A percentile compares a stretch with the other conserved stretches of the same genome.
These are phyloP conservation scores for Triplophysa rosa DNA, from an alignment of 2,113 vertebrate genomes.

Conservation along the genomic window DNA sequence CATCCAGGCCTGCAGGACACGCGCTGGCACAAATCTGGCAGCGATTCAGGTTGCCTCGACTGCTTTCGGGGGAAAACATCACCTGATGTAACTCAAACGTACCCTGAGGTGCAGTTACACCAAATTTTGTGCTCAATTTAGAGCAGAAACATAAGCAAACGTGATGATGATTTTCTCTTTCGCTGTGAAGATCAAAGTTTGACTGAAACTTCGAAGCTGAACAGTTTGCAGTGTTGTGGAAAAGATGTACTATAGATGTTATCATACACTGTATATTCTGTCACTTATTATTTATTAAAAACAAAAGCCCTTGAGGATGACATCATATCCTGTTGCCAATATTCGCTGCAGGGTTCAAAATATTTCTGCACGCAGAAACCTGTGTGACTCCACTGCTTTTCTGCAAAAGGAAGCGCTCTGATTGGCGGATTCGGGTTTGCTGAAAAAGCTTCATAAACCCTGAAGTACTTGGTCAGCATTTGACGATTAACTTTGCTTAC, in stretches of 20 bases:
- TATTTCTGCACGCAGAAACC: background rate
- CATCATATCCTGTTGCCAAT: background rate
- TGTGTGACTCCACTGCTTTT: background rate
- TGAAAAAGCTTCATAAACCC: constrained; percentile 31
- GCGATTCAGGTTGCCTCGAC: background rate
- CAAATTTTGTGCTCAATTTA: too few relatives aligned
- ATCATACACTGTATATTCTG: too few relatives aligned
- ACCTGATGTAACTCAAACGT: too few relatives aligned
- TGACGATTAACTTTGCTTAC: constrained; percentile 45
- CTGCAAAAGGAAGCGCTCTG: constrained; percentile 11
- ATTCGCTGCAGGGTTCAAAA: background rate
- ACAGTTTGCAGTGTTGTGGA: background rate
- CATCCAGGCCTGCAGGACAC: constrained; percentile 17
- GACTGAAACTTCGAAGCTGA: too few relatives aligned
- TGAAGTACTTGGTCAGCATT: constrained; percentile 33
- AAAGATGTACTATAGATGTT: too few relatives aligned
- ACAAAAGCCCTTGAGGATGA: background rate
- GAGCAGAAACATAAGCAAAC: too few relatives aligned
- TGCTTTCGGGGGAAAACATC: too few relatives aligned
- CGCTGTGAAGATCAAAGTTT: too few relatives aligned
- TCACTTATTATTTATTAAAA: too few relatives aligned
- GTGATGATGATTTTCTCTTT: too few relatives aligned
- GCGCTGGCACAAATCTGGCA: background rate
- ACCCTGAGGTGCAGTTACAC: too few relatives aligned
- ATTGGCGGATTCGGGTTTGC: constrained; percentile 24